Conservation (phyloP, 1,140 invertebrate genomes). For the Coenobita brevimanus region DNA sequence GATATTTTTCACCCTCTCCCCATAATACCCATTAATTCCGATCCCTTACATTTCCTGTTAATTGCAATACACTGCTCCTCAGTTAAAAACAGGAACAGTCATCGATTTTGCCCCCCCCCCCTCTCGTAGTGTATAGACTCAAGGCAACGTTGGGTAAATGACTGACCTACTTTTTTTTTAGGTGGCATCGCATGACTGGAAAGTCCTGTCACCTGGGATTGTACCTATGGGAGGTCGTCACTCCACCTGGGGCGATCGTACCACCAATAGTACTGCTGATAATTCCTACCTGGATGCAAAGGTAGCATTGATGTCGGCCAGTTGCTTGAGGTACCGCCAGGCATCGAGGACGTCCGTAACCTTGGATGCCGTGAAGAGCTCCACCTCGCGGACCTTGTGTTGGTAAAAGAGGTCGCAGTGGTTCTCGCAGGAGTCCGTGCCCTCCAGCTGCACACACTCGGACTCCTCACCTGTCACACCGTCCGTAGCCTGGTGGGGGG, state of each 20-base stretch:
- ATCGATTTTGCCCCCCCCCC: too few species aligned
- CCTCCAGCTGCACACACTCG: conserved; percentile 21
- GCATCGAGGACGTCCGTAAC: conserved; percentile 27
- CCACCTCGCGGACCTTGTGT: conserved; percentile 41
- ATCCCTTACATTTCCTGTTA: too few species aligned
- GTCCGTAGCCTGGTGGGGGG: conserved; percentile 30
- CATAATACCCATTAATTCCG: too few species aligned
- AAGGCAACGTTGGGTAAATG: too few species aligned
- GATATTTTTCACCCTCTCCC: too few species aligned
- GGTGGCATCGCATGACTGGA: too few species aligned
- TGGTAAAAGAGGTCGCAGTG: conserved; percentile 37
- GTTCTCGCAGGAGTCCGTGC: conserved; percentile 11
- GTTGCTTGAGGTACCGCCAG: conserved; percentile 34
- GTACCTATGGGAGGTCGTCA: neutral
- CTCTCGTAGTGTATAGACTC: too few species aligned
- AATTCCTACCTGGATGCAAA: conserved; percentile 14
- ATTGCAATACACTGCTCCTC: too few species aligned
- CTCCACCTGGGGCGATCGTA: neutral
- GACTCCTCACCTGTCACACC: conserved; percentile 32
- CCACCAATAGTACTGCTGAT: neutral
- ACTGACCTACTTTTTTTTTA: too few species aligned
- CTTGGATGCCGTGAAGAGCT: conserved; percentile 29
- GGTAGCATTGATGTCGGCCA: conserved; percentile 3
- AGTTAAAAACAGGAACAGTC: too few species aligned
- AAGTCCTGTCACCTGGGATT: too few species aligned